phyloP scores from a whole-genome alignment of 1,140 invertebrate genomes.

The Drosophila triauraria region DNA sequence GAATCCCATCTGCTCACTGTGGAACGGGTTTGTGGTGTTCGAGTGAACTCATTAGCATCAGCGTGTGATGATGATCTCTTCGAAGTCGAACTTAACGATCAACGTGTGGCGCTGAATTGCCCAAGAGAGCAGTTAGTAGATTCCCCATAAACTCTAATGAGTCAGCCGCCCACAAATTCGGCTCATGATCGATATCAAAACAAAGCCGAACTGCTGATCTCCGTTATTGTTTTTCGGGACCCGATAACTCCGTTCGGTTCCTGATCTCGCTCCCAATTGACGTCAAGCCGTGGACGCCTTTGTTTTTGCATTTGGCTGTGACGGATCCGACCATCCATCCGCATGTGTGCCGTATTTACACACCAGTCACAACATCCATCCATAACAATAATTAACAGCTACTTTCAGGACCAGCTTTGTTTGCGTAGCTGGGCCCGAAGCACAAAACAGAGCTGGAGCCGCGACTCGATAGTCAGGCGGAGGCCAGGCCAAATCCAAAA shows the following conservation, averaged over 20 bases:
- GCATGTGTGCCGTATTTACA: conserved; percentile 62
- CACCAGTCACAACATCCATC: conserved; percentile 55
- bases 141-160: conserved; percentile 54
- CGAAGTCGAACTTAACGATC: conserved; percentile 1
- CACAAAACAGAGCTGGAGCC: conserved; percentile 52
- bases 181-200: conserved; percentile 42
- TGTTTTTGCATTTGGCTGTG: conserved; percentile 55
- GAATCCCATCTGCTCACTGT: conserved; percentile 43
- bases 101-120: conserved; percentile 38
- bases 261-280: conserved; percentile 62
- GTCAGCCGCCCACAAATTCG: conserved; percentile 46
- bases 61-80: conserved; percentile 31
- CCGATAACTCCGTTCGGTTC: conserved; percentile 13
- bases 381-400: conserved; percentile 55
- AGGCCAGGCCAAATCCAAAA: conserved; percentile 45
- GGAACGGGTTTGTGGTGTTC: conserved; percentile 50
- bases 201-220: conserved; percentile 26
- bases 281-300: conserved; percentile 56
- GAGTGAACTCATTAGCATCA: conserved; percentile 66
- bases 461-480: conserved; percentile 32
- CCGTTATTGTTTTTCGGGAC: conserved; percentile 28
- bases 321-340: conserved; percentile 38
- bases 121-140: conserved; percentile 13
- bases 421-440: conserved; percentile 63
- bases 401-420: conserved; percentile 77